Base-by-base conservation (phyloP, 1,140 invertebrate species). In the Papilio polyxenes region DNA sequence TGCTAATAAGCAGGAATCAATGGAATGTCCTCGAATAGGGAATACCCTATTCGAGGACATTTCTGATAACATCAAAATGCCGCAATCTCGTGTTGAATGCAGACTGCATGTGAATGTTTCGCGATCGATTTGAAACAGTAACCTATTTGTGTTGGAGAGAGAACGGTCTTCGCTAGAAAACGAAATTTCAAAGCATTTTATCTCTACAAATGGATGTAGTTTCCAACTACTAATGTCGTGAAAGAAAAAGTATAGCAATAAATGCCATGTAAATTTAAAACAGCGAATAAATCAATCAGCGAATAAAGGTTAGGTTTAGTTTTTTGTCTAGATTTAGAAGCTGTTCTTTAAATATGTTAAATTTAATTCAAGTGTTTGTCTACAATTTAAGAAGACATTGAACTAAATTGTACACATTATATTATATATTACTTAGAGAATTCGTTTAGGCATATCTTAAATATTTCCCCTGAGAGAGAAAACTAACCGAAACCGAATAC, bases 11-110 rank as follows among this genome's bases (percentile, higher is more conserved):
- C n/a, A n/a, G n/a, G n/a, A n/a, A n/a, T n/a, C n/a, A n/a, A n/a
- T n/a, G n/a, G n/a, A n/a, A n/a, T n/a, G n/a, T n/a, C n/a, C n/a
- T n/a, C n/a, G n/a, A n/a, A n/a, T n/a, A n/a, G n/a, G n/a, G n/a
- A n/a, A n/a, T 53, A 56, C 44, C 20, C 49, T 53, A 53, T 77
- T 77, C 49, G 49, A 31, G 75, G 20, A 77, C 23, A 53, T 40
- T 23, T 7, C 31, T 11, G 65, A 37, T 72, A 65, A 9, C 59
- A 23, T 65, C 62, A 65, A 65, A 65, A 65, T 23, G 62, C 51
- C 15, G 51, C 51, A 15, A 23, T 65, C 23, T 31, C 23, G 23
- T 31, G n/a, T n/a, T 31, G 31, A 37, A 72, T 72, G 31, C 23
- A 72, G 65, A 3, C 20, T 11, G 23, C 9, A 72, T 15, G 65